phyloP scores from a whole-genome alignment of 2,113 vertebrate genomes.

The Oophaga pumilio region DNA sequence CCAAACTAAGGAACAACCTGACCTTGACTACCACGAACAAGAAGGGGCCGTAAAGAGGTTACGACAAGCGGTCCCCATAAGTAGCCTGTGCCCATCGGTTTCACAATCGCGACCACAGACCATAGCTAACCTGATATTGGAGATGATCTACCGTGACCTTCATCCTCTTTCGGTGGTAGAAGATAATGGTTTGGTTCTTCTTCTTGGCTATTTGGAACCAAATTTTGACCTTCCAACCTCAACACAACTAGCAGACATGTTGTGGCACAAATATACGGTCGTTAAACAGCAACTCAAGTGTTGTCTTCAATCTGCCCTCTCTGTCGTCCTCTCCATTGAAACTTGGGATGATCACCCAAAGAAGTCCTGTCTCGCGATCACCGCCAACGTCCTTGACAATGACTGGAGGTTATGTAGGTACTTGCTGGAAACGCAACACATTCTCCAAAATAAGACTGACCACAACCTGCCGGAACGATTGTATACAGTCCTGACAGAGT shows the following conservation, averaged over 20 bases:
- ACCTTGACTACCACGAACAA: slow-evolving; percentile 54
- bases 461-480: slow-evolving; percentile 59
- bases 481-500: slow-evolving; percentile 60
- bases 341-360: slow-evolving; percentile 62
- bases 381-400: slow-evolving; percentile 66
- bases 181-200: slow-evolving; percentile 68
- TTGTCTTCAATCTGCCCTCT: slow-evolving; percentile 62
- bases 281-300: slow-evolving; percentile 66
- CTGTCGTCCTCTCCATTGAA: slow-evolving; percentile 63
- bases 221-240: slow-evolving; percentile 61
- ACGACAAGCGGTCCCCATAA: background rate
- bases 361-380: slow-evolving; percentile 63
- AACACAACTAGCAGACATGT: slow-evolving; percentile 62
- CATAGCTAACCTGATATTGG: slow-evolving; percentile 66
- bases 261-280: slow-evolving; percentile 66
- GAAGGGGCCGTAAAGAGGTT: slow-evolving; percentile 45
- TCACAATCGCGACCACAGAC: slow-evolving; percentile 54
- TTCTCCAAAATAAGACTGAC: slow-evolving; percentile 49
- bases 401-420: slow-evolving; percentile 68
- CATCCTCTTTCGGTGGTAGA: slow-evolving; percentile 70
- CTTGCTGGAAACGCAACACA: slow-evolving; percentile 62
- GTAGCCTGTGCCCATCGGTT: background rate
- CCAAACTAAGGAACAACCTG: slow-evolving; percentile 66
- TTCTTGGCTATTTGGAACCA: slow-evolving; percentile 70
- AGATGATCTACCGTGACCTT: slow-evolving; percentile 70